Evolutionary conservation across 2,888 invertebrate species (phyloP), one percentile per base, ranked within the genome.

Genomic region (Eustalomyia histrio): DNA sequence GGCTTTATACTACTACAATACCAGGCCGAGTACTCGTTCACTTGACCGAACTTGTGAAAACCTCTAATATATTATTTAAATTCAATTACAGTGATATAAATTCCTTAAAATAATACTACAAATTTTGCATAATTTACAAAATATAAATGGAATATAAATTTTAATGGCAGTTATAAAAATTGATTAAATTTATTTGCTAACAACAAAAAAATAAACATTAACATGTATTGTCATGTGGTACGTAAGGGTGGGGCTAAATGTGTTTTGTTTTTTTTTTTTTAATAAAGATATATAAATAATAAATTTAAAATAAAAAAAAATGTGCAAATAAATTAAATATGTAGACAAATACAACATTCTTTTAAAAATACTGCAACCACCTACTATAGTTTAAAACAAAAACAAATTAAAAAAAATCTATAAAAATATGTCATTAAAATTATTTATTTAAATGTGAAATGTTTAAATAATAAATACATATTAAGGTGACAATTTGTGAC

Each of bases 401-500:
- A 39, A 55, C 21, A 55, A 21, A 17, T 33, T n/a, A 33, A 60
- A 35, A n/a, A 16, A 16, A 33, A 58, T 39, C 2, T 39, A 39
- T 39, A 39, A 39, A 39, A 39, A 39, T 72, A 33, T 79, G 74
- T 74, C 68, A 69, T 52, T 63, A 21, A 39, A 73, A 58, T 60
- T 60, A 60, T 69, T 79, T 65, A 79, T 75, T 78, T 60, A 61
- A 60, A 53, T 52, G 72, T 72, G 67, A 78, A 73, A 68, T 79
- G 67, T 73, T 73, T 50, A 39, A 79, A 61, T 67, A 67, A 78
- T 39, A 24, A 67, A 78, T 39, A 24, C 12, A 64, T 39, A 64
- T 39, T 12, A 69, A 73, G 67, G 67, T 78, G 78, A 78, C 78
- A 78, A 79, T 73, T 79, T 76, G 73, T 60, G 60, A 39, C 47